A percentile compares a stretch with the other conserved stretches of the same genome.
These are phyloP conservation scores for Anastatus disparis DNA, from an alignment of 1,140 invertebrate species.

Conservation along the genomic window DNA sequence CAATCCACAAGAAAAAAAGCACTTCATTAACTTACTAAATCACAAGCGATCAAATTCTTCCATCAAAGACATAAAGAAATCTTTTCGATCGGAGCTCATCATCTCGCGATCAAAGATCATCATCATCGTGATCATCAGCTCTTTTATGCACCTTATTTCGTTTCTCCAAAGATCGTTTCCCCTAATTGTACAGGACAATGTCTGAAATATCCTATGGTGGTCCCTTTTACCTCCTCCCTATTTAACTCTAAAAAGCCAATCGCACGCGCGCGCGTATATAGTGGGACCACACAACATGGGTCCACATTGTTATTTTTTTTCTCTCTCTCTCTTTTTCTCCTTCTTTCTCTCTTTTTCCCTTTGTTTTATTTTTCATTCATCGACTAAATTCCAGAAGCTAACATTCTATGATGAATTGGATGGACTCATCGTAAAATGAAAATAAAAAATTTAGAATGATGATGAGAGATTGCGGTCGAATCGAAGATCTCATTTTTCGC, in stretches of 20 bases:
- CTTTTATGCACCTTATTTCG: constrained; percentile 8
- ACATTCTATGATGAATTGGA: constrained; percentile 66
- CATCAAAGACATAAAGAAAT: constrained; percentile 1
- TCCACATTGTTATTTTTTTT: constrained; percentile 41
- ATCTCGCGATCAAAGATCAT: constrained; percentile 22
- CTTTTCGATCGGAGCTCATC: background rate
- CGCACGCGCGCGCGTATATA: constrained; percentile 1
- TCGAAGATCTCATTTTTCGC: too few relatives aligned
- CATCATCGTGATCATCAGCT: background rate
- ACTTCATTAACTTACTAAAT: constrained; percentile 23
- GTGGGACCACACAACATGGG: constrained; percentile 61
- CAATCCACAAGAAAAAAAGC: too few relatives aligned
- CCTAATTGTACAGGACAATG: constrained; percentile 19
- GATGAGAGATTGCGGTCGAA: too few relatives aligned
- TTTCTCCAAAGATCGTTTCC: background rate
- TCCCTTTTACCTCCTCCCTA: background rate
- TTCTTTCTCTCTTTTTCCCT: constrained; percentile 16
- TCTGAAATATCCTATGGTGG: background rate
- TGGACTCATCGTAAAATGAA: too few relatives aligned
- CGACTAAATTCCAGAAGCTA: constrained; percentile 63
- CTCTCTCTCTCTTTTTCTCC: constrained; percentile 34
- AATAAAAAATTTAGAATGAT: too few relatives aligned
- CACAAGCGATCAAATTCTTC: too few relatives aligned
- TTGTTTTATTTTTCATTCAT: constrained; percentile 35
- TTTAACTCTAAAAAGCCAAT: background rate